Evolutionary conservation across 2,888 invertebrate species (phyloP), one percentile per base, ranked within the genome.

Genomic region (Chloroclystis v-ata): DNA sequence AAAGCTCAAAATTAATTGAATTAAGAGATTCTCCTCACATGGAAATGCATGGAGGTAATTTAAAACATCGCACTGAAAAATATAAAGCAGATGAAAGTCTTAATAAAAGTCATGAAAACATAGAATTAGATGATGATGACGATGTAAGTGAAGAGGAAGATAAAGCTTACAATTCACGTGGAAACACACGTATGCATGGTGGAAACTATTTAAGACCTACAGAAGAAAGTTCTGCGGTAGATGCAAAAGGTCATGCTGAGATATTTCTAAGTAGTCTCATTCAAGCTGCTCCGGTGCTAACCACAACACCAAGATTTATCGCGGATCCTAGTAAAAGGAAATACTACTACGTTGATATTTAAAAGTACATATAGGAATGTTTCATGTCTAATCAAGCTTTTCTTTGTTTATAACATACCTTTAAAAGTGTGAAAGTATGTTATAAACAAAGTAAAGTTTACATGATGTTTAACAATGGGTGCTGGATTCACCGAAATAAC

Each of bases 271-370:
- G 75, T 26, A 82, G 76, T 41, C 84, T 82, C 58, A 86, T 73
- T 7, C 77, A 79, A 58, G 82, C 78, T 9, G 75, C 73, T 4
- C 82, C 86, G 1, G 65, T 80, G 45, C 57, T 85, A 8, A 81
- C 85, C 0, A 82, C 79, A 1, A 80, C 82, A 0, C 79, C 82
- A 9, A 66, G 67, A 1, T 88, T 75, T 46, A 89, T 88, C 54
- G 63, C 85, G 63, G 87, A 89, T 59, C 89, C 89, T 20, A 86
- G 88, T 53, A 86, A 89, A 70, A 71, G 89, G 56, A 83, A 83
- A 81, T 89, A 89, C 63, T 89, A 84, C 59, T 89, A 85, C 51
- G 83, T 86, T 11, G 87, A 87, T 56, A 60, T 65, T 12, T 71
- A 66, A 33, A 20, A 20, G 5, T 4, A 20, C 20, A 20, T 20